phyloP scores from a whole-genome alignment of 2,113 vertebrate genomes.

The Tachuris rubrigastra region DNA sequence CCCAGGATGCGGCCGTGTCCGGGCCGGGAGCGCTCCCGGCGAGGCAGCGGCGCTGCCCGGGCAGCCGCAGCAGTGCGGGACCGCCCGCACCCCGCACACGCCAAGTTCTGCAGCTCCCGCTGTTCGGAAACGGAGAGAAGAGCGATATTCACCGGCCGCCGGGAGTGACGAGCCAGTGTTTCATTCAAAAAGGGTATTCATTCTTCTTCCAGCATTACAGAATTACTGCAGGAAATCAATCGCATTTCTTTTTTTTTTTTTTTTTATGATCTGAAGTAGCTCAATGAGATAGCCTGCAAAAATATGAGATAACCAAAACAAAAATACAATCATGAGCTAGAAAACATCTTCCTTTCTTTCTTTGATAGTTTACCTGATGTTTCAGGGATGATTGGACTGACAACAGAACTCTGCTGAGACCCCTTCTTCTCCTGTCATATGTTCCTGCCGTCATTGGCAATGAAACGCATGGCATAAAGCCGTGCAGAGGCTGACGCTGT shows the following conservation, averaged over 20 bases:
- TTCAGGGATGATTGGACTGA: neutral
- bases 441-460: neutral
- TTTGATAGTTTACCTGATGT: neutral
- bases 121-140: neutral
- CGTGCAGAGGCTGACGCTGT: neutral
- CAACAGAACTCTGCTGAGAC: neutral
- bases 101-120: neutral
- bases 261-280: neutral
- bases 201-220: neutral
- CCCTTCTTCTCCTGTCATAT: neutral
- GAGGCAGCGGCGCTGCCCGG: neutral
- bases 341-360: neutral
- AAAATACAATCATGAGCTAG: neutral
- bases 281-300: neutral
- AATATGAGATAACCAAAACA: too few relatives aligned
- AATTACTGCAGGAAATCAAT: neutral
- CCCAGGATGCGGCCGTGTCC: fast-evolving
- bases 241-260: too few relatives aligned
- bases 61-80: neutral
- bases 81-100: neutral
- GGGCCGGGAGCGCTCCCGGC: neutral
- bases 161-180: neutral
- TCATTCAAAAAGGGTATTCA: neutral
- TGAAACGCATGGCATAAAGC: neutral
- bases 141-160: neutral